Base-by-base conservation (phyloP, 2,797 vertebrate species). In the Dipus sagitta region DNA sequence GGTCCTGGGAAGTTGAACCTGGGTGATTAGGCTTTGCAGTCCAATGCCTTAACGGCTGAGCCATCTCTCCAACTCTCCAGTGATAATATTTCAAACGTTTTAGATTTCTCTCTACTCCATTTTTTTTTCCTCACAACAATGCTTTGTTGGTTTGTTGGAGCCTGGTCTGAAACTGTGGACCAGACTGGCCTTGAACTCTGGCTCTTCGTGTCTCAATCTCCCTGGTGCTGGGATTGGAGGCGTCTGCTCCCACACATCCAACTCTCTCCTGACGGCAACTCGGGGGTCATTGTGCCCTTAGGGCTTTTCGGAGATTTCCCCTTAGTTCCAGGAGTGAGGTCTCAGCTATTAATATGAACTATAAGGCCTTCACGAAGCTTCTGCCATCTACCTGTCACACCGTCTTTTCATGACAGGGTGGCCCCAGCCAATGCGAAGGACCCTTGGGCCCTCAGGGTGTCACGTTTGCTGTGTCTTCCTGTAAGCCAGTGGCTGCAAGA, bases 401-500 rank as follows among this genome's bases (percentile, higher is more conserved):
- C n/a, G n/a, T n/a, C n/a, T n/a, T n/a, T n/a, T n/a, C 38, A 38
- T 6, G 6, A 3, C 38, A 38, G 38, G 38, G 38, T 4, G 17
- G 32, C 78, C 89, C 74, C 32, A 83, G n/a, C 8, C 68, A 67
- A 42, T 64, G 4, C 34, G 34, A 86, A 62, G 8, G 58, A 75
- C 68, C 34, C 78, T 74, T 23, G 60, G 10, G 34, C 60, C 28
- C 84, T 91, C 58, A 28, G 71, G 79, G 67, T 24, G 79, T 54
- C 6, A 62, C n/a, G 54, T 20, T 67, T 38, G 34, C 11, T 88
- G 71, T 62, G 30, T 84, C 52, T 83, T 68, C 86, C 75, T 79
- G 14, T 91, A 92, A 84, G 71, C 86, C 77, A 94, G 82, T 79
- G 54, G n/a, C 24, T 34, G 93, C 64, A 96, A 94, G 93, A 88